A percentile compares a stretch with the other conserved stretches of the same genome.
Conservation (phyloP, 2,888 invertebrate genomes). For the Globia sparganii region DNA sequence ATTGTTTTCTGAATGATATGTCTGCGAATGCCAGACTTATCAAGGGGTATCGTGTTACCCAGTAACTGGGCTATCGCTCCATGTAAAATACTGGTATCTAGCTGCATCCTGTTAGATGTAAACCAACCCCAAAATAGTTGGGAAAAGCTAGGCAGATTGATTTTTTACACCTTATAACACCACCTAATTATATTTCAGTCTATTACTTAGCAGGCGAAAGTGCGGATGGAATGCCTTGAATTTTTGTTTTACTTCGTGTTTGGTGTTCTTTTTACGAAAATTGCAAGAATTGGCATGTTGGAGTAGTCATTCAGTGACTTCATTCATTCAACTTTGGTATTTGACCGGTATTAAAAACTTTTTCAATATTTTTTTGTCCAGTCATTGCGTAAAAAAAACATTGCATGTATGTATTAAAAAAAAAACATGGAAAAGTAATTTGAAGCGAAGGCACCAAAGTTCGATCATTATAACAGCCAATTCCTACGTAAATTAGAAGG, state of each 20-base stretch:
- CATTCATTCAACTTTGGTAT: not conserved
- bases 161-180: no score
- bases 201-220: not conserved
- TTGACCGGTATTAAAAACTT: not conserved
- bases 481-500: slow-evolving; percentile 48
- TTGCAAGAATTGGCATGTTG: not conserved
- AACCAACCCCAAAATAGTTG: no score
- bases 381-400: not conserved
- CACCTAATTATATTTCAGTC: no score
- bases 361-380: not conserved
- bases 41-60: no score
- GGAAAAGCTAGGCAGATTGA: no score
- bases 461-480: slow-evolving; percentile 34
- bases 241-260: slow-evolving; percentile 7
- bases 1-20: slow-evolving; percentile 5
- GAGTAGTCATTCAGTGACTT: not conserved
- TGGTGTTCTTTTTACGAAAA: not conserved
- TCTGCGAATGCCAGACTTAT: not conserved
- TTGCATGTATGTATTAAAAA: not conserved
- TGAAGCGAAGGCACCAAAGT: not conserved
- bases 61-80: no score
- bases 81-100: no score
- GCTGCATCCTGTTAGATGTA: no score
- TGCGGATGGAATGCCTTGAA: slow-evolving; percentile 9
- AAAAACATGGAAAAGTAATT: not conserved